These are phyloP conservation scores for Xiphorhynchus elegans DNA, from an alignment of 2,113 vertebrate species.

Conservation along the genomic window DNA sequence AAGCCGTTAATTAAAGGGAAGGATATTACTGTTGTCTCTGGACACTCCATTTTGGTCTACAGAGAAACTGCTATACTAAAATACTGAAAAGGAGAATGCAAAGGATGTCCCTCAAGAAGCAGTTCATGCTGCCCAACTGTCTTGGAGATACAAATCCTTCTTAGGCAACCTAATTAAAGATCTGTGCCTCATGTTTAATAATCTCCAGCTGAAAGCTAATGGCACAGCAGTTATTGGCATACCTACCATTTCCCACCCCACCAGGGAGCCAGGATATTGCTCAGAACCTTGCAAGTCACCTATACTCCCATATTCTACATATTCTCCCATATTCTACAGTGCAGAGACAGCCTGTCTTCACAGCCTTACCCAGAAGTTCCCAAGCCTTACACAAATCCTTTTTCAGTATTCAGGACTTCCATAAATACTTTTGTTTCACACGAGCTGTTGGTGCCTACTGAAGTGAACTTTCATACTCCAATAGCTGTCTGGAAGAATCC, in stretches of 20 bases:
- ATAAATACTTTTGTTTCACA: neutral
- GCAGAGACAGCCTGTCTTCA: neutral
- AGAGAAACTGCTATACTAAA: neutral
- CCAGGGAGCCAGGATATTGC: rapidly evolving
- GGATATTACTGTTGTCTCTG: neutral
- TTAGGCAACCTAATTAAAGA: neutral
- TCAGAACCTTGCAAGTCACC: neutral
- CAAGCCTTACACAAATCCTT: neutral
- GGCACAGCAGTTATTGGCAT: neutral
- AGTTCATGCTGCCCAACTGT: neutral
- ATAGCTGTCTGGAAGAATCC: neutral
- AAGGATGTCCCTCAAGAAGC: neutral
- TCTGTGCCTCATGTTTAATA: neutral
- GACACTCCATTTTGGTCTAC: neutral
- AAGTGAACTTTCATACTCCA: neutral
- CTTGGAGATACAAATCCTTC: neutral
- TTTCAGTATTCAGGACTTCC: neutral
- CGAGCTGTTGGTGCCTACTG: neutral
- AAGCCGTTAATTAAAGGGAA: neutral
- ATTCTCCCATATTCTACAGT: rapidly evolving
- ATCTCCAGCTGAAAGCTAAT: neutral
- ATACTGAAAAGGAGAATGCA: neutral
- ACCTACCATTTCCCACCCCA: neutral
- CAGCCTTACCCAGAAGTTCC: neutral
- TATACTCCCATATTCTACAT: neutral